These are phyloP conservation scores for Leucophora obtusa DNA, from an alignment of 2,888 invertebrate genomes.

Conservation along the genomic window DNA sequence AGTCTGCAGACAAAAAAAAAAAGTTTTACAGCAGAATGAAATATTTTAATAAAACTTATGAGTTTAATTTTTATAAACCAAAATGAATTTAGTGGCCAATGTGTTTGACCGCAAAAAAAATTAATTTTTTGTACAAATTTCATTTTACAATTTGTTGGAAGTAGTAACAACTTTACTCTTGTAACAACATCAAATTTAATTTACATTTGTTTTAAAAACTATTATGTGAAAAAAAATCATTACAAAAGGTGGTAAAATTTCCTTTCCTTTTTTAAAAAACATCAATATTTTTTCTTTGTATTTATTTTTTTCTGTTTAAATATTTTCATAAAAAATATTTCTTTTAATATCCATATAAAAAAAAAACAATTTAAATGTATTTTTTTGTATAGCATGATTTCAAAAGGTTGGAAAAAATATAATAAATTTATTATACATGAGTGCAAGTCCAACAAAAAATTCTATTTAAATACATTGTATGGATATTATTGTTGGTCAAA, in stretches of 20 bases:
- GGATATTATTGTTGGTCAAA: background rate
- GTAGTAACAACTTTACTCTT: conserved; percentile 11
- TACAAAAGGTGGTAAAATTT: background rate
- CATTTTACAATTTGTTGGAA: conserved; percentile 2
- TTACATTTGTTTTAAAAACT: conserved; percentile 20
- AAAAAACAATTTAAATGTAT: background rate
- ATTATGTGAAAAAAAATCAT: too few species aligned
- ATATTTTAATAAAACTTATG: conserved; percentile 33
- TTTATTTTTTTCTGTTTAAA: background rate
- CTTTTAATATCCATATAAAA: background rate
- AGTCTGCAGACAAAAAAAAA: background rate
- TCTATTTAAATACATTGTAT: background rate
- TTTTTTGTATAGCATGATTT: background rate
- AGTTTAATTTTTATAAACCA: conserved; percentile 9
- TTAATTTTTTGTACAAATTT: background rate
- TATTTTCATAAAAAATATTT: background rate
- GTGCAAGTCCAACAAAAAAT: background rate
- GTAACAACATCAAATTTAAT: conserved; percentile 44
- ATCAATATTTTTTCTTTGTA: conserved; percentile 22
- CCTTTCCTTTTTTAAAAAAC: background rate
- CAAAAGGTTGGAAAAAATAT: background rate
- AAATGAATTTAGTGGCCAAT: conserved; percentile 50
- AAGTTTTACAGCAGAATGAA: background rate
- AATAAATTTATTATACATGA: background rate
- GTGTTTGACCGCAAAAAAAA: conserved; percentile 47